Evolutionary conservation across 2,113 vertebrate genomes (phyloP), one percentile per base, ranked within the genome.

Genomic region (Planiliza haematocheilus): DNA sequence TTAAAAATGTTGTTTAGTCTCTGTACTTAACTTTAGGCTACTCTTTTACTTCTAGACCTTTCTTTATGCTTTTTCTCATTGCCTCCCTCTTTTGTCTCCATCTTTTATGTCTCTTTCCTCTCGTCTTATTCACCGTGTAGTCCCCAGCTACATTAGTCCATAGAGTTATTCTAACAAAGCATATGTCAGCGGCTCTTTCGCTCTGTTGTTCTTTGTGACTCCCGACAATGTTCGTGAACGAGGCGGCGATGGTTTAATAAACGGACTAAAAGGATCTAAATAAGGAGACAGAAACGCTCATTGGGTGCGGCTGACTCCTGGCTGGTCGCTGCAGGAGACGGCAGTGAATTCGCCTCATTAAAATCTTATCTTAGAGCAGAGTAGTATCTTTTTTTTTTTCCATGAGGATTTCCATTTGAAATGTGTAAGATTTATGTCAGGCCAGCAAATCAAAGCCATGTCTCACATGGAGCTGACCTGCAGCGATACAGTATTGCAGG

Each of bases 241-340:
- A 38, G 45, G 12, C 10, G 0, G 36, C 16, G 34, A 34, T 12
- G 17, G n/a, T 12, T 61, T 49, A 30, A 30, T 30, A 30, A 30
- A 30, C 24, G 5, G 24, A 30, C 5, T 30, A 30, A 30, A 30
- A 30, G 24, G n/a, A 18, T 63, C 49, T 41, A 38, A 37, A 49
- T 73, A 56, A 66, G 57, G 17, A 73, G 43, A 42, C 41, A 30
- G 24, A 55, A 45, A 4, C 42, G 30, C 43, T 66, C 34, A 79
- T 68, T 62, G 58, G 41, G 69, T 64, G 52, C 48, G 49, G 63
- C 62, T 45, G 56, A 63, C 14, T 42, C 37, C 59, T 46, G 49
- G 36, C 52, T 38, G 4, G 49, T 58, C 20, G 48, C 18, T 12
- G 10, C 16, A 41, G 49, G 49, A 58, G 13, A 7, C 14, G 20